Evolutionary conservation across 2,888 invertebrate species (phyloP).

Genomic region (Eilema sororculum): DNA sequence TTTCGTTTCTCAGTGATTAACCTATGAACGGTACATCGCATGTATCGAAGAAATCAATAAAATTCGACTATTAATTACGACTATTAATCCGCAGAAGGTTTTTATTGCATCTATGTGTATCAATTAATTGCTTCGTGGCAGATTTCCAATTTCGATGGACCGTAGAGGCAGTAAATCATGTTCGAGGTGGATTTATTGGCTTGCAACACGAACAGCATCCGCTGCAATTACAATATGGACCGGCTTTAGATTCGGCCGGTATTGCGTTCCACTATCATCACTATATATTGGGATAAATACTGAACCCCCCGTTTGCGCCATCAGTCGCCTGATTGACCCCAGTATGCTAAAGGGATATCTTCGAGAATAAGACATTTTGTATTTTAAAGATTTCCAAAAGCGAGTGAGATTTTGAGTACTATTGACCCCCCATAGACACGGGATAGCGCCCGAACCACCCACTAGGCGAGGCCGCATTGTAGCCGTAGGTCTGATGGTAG

Average conservation of each 20-base stretch:
- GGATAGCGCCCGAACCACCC: too few species aligned
- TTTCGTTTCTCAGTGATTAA: neutral
- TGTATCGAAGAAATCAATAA: constrained; percentile 27
- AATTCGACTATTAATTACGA: constrained; percentile 40
- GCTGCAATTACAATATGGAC: constrained; percentile 10
- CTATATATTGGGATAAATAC: too few species aligned
- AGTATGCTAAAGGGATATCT: too few species aligned
- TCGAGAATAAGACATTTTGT: too few species aligned
- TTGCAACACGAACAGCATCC: constrained; percentile 33
- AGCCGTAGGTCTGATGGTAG: too few species aligned
- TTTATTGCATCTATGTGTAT: constrained; percentile 44
- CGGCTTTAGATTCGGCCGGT: neutral
- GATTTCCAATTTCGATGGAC: constrained; percentile 53
- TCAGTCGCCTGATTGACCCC: too few species aligned
- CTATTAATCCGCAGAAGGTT: constrained; percentile 38
- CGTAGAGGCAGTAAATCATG: constrained; percentile 39
- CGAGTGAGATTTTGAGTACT: too few species aligned
- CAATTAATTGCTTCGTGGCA: constrained; percentile 49
- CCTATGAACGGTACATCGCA: constrained; percentile 24
- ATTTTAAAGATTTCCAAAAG: too few species aligned
- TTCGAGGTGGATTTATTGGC: constrained; percentile 44
- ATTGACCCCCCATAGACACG: too few species aligned
- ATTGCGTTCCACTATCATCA: neutral
- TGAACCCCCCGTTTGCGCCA: too few species aligned
- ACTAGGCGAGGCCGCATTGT: too few species aligned